Base-by-base conservation (phyloP, 2,797 vertebrate genomes). In the Gorsachius magnificus region DNA sequence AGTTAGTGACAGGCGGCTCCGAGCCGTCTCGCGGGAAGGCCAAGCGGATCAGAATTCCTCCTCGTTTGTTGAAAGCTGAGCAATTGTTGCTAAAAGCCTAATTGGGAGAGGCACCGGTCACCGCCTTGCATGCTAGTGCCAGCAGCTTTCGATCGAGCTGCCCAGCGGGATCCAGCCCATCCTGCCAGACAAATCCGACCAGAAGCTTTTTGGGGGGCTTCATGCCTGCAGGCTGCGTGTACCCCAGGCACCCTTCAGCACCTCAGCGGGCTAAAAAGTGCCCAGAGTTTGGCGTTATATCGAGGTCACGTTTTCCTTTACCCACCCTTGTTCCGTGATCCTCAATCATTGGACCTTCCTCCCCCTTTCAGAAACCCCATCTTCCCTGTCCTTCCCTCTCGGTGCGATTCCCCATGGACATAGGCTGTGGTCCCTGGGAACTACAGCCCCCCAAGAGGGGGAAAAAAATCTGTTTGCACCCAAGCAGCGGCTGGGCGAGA, bases 71-170 rank as follows among this genome's bases (percentile, higher is more conserved):
- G 24, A 43, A 90, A 38, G 33, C 50, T 51, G 26, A 68, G n/a
- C 31, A 38, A 68, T 31, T 43, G 6, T 36, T 80, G 57, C 22
- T 66, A 24, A 83, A 71, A 78, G 24, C 76, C 15, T 11, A 1
- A 35, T 0, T 29, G 45, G 53, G 76, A 72, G 45, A 46, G 48
- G 26, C 4, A 6, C 13, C 0, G 11, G 53, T 63, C 75, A 21
- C 36, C 1, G 6, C 38, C 36, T 9, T 12, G 16, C 0, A 0
- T 31, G 20, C 38, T 45, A 9, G 33, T 3, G 18, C 43, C 61
- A 64, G 4, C 56, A 68, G 54, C 50, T 69, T 22, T 31, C 51
- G 78, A 13, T n/a, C 1, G 15, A 76, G 54, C 58, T 53, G 45
- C 53, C 33, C 28, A 16, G 65, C 13, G 7, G 65, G 46, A 64